Conservation (phyloP, 2,888 invertebrate genomes). For the Calameuta idolon region DNA sequence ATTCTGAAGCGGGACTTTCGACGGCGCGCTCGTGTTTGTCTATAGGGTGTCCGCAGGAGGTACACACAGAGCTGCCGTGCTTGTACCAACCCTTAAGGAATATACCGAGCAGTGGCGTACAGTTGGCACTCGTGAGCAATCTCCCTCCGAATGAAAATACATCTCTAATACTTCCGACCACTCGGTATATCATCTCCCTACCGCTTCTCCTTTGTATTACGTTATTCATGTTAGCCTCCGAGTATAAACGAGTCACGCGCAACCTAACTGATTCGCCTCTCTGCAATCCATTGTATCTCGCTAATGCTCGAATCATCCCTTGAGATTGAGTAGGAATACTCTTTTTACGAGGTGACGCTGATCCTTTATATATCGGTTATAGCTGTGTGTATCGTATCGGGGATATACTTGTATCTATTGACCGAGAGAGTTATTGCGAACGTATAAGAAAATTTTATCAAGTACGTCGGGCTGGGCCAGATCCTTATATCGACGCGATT, state of each 20-base stretch:
- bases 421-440: neutral
- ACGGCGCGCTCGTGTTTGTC: neutral
- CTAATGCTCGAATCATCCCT: neutral
- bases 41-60: neutral
- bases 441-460: neutral
- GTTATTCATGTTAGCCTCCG: neutral
- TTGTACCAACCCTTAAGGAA: neutral
- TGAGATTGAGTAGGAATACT: neutral
- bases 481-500: neutral
- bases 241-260: neutral
- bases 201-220: neutral
- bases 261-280: neutral
- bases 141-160: neutral
- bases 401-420: neutral
- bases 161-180: neutral
- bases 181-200: neutral
- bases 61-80: neutral
- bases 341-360: neutral
- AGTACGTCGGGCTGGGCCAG: neutral
- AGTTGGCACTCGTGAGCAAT: neutral
- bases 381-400: neutral
- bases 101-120: neutral
- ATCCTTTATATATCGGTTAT: neutral
- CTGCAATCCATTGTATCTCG: neutral
- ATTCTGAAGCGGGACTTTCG: slow-evolving; percentile 4